Evolutionary conservation across 92 coral and sea anemone genomes (phyloP).

Genomic region (Phenganax stokvisi): DNA sequence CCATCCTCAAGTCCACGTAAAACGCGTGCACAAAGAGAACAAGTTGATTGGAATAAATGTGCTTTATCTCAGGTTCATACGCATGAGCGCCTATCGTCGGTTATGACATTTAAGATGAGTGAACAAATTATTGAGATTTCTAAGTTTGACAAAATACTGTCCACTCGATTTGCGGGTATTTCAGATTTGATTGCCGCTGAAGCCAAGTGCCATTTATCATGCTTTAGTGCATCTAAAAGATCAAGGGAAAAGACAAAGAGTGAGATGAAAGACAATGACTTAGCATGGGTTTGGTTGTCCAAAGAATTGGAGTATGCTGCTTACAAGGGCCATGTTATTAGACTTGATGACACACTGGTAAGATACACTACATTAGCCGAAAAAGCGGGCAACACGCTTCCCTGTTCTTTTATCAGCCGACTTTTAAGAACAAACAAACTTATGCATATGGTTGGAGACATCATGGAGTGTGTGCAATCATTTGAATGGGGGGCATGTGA

Average conservation of each 20-base stretch:
- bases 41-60: background rate
- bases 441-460: no score
- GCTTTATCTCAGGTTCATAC: no score
- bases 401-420: no score
- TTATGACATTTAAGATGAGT: background rate
- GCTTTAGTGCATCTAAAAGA: conserved; percentile 41
- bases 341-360: no score
- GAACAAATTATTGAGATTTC: conserved; percentile 38
- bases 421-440: no score
- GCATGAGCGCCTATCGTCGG: background rate
- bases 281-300: conserved; percentile 49
- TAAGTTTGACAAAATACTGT: conserved; percentile 38
- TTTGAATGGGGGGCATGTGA: background rate
- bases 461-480: background rate
- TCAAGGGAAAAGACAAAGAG: conserved; percentile 32
- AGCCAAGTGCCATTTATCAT: conserved; percentile 42
- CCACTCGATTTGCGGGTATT: conserved; percentile 47
- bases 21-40: background rate
- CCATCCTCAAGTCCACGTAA: conserved; percentile 1
- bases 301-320: conserved; percentile 55
- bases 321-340: conserved; percentile 38
- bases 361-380: no score
- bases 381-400: no score
- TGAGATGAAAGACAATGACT: conserved; percentile 43
- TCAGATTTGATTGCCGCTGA: conserved; percentile 50